Percentiles rank a stretch among this genome's conserved stretches.
Conservation (phyloP, 2,888 invertebrate species). For the Agrotis segetum region DNA sequence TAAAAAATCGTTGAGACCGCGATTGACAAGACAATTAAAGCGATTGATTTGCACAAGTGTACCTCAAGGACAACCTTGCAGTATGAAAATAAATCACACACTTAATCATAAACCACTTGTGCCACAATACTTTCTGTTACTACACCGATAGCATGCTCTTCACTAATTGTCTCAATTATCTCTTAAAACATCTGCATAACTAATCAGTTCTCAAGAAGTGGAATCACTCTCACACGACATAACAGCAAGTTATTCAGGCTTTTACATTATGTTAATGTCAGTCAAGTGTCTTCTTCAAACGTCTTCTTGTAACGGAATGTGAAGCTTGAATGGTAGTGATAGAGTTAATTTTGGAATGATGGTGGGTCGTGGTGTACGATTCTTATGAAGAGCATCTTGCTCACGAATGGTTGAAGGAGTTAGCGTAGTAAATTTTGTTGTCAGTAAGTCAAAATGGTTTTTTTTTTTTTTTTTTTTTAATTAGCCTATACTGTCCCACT, state of each 20-base stretch:
- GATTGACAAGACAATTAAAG: no score
- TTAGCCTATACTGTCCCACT: no score
- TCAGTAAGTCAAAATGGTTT: slow-evolving; percentile 26
- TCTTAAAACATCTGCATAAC: slow-evolving; percentile 29
- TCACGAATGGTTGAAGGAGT: slow-evolving; percentile 30
- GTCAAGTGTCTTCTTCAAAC: slow-evolving; percentile 28
- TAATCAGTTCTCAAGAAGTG: slow-evolving; percentile 44
- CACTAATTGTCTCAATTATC: slow-evolving; percentile 40
- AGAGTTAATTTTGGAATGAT: slow-evolving; percentile 4
- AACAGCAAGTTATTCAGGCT: slow-evolving; percentile 32
- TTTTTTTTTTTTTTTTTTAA: no score
- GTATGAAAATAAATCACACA: neutral
- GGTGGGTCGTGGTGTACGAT: neutral
- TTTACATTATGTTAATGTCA: slow-evolving; percentile 41
- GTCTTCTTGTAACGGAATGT: slow-evolving; percentile 11
- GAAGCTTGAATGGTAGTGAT: neutral
- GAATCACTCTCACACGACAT: slow-evolving; percentile 48
- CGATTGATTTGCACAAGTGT: no score
- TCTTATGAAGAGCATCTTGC: slow-evolving; percentile 34
- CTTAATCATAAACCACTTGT: neutral
- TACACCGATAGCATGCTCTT: slow-evolving; percentile 7
- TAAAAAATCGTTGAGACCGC: neutral
- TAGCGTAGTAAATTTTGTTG: slow-evolving; percentile 9
- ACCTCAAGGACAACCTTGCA: no score
- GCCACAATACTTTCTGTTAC: slow-evolving; percentile 17